Evolutionary conservation across 2,797 vertebrate species (phyloP), one percentile per base, ranked within the genome.

Genomic region (Pseudochromis fuscus): DNA sequence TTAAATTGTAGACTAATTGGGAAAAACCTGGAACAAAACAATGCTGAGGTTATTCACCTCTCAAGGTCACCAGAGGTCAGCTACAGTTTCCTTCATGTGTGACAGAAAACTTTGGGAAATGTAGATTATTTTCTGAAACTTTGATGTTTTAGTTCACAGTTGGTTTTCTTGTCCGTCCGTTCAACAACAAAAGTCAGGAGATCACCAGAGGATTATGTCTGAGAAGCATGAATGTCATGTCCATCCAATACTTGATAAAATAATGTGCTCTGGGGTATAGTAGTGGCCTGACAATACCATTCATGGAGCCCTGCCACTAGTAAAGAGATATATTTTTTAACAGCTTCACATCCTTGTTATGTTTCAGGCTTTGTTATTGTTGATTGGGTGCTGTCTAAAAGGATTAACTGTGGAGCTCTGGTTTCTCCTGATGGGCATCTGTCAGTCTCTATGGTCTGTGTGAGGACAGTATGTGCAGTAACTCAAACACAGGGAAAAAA

Each of bases 401-500:
- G 21, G 11, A 33, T 33, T 11, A 33, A 9, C 42, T 30, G 7
- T 27, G 48, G 12, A 30, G 3, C 9, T 40, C 38, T 18, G 16
- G 2, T 19, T 19, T 10, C 10, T 9, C 51, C 18, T 27, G 37
- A 13, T 48, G 48, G 56, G 19, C 31, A 48, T 3, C 25, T 6
- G 7, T 35, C 28, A 50, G 24, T 44, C 62, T n/a, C 23, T 13
- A 33, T 48, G n/a, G 1, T 0, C 40, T 57, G 49, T 27, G 35
- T 46, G 7, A 50, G 33, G 33, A 11, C 33, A 1, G 6, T 33
- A 33, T 9, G 31, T 33, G 15, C 30, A 23, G 9, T 23, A 13
- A 49, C 25, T 61, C 42, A 48, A 31, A 58, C 7, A 24, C 18
- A 35, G n/a, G n/a, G 12, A 24, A 63, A 56, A 45, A 45, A 38